Base-by-base conservation (phyloP, 2,888 invertebrate species). In the Rhopalosiphum nymphaeae region DNA sequence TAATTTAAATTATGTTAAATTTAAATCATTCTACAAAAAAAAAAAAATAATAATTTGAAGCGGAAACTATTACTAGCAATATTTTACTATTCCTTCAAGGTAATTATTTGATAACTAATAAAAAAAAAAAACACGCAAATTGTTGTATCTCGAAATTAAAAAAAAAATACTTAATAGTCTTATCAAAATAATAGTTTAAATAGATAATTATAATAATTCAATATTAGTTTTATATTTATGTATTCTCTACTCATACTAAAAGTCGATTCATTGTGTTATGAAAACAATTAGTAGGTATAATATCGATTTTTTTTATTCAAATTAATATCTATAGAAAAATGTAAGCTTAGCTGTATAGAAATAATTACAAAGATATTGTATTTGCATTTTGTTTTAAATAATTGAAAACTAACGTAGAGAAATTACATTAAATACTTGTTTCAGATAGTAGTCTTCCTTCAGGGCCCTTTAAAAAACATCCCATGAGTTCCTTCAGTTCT, bases 351-450 rank as follows among this genome's bases (percentile, higher is more conserved):
- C 16, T 67, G 67, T 67, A 36, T 7, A 36, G 36, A 36, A 36
- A 67, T 67, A 11, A n/a, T 78, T 11, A 78, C 36, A 36, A 36
- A 36, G 3, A 36, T 78, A 67, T 67, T 67, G 42, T 42, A 53
- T 26, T 42, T 1, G 61, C 49, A 10, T 67, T 46, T 10, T 29
- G 44, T 87, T 61, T 36, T 25, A 46, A 92, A 92, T 92, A 92
- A 92, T 88, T 88, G 46, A 49, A 49, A 92, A 92, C 92, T 49
- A 44, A 88, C 49, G 46, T 11, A 36, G 49, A 49, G 0, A 67
- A 88, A 88, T 49, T 61, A 67, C 61, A 61, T 67, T 67, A 53
- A 46, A 85, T 86, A 57, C 57, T 91, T 86, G 57, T 91, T 91
- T 57, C 57, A 91, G 56, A 57, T 57, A 85, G 84, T 36, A 26